These are phyloP conservation scores for Pipa parva DNA, from an alignment of 2,113 vertebrate species.

Conservation along the genomic window DNA sequence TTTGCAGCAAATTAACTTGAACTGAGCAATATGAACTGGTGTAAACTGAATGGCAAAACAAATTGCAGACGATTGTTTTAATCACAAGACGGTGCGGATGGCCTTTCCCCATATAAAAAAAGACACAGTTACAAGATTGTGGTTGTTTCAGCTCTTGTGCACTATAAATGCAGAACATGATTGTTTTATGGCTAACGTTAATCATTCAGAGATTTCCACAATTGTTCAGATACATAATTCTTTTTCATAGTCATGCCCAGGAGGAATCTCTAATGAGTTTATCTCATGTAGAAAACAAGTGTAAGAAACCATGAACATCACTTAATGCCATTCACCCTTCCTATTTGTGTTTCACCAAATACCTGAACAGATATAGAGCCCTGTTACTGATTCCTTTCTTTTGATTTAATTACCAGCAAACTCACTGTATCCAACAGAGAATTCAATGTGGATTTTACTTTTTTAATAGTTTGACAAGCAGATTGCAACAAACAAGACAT, in stretches of 20 bases:
- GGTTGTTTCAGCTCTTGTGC: too few relatives aligned
- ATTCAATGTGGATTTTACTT: slow-evolving; percentile 49
- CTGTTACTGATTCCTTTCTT: slow-evolving; percentile 37
- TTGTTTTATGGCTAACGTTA: too few relatives aligned
- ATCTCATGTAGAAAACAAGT: background rate
- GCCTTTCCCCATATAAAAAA: too few relatives aligned
- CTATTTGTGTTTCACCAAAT: slow-evolving; percentile 3
- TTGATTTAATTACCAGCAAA: slow-evolving; percentile 56
- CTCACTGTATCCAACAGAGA: slow-evolving; percentile 43
- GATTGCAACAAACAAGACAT: slow-evolving; percentile 54
- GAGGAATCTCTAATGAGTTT: slow-evolving; percentile 13
- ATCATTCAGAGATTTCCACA: background rate
- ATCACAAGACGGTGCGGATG: too few relatives aligned
- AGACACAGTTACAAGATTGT: too few relatives aligned
- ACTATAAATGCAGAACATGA: too few relatives aligned
- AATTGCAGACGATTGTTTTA: too few relatives aligned
- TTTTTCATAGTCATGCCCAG: slow-evolving; percentile 4
- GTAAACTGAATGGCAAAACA: too few relatives aligned
- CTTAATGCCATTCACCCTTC: slow-evolving; percentile 2
- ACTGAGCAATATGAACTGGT: too few relatives aligned
- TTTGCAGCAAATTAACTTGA: too few relatives aligned
- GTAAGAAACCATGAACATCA: background rate
- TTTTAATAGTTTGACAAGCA: slow-evolving; percentile 55
- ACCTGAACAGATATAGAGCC: background rate
- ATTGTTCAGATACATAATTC: slow-evolving; percentile 9